Evolutionary conservation across 1,140 invertebrate genomes (phyloP).

Genomic region (Drosophila ananassae): DNA sequence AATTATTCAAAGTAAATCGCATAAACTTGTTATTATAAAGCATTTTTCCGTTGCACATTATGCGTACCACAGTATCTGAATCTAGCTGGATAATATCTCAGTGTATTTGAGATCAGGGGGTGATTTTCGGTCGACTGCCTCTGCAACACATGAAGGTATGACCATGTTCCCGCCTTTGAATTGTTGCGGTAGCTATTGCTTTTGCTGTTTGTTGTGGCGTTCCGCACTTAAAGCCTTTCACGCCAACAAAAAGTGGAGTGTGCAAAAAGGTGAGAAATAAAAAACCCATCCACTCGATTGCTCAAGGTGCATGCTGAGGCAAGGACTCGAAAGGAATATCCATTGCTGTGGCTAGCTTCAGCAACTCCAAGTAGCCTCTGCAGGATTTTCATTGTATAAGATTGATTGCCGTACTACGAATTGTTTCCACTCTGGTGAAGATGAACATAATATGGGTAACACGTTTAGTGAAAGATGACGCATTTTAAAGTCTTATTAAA

Average conservation of each 20-base stretch:
- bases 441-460: constrained; percentile 28
- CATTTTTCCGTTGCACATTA: background rate
- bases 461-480: constrained; percentile 3
- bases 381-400: constrained; percentile 32
- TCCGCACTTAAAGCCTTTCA: constrained; percentile 71
- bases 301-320: constrained; percentile 54
- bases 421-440: constrained; percentile 42
- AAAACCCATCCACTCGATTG: constrained; percentile 52
- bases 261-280: constrained; percentile 43
- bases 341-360: constrained; percentile 40
- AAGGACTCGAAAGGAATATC: constrained; percentile 25
- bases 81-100: background rate
- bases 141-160: constrained; percentile 58
- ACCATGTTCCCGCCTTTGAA: constrained; percentile 43
- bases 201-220: constrained; percentile 66
- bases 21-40: background rate
- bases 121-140: constrained; percentile 61
- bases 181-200: constrained; percentile 47
- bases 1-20: background rate
- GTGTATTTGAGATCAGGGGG: constrained; percentile 31
- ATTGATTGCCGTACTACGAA: constrained; percentile 55
- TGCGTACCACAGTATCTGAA: background rate
- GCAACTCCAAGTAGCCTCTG: constrained; percentile 29
- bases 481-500: constrained; percentile 8
- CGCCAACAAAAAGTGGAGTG: constrained; percentile 40